Percentiles rank a stretch among this genome's conserved stretches.
Evolutionary conservation across 2,888 invertebrate species (phyloP).

Genomic region (Willowsia nigromaculata): DNA sequence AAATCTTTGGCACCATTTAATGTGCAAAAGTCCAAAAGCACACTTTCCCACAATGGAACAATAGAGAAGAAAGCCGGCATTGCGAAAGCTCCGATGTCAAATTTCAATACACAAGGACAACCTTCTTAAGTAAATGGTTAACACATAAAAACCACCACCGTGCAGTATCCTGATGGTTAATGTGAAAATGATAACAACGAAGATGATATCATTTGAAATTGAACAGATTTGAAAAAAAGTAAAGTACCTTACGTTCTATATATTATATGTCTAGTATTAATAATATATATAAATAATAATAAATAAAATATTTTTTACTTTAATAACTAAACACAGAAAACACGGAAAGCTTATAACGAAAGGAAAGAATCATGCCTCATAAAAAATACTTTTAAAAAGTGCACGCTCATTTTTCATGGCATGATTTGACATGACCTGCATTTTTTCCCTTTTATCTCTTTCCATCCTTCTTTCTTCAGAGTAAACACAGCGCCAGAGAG

Average conservation of each 20-base stretch:
- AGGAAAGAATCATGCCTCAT: constrained; percentile 49
- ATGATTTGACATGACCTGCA: constrained; percentile 66
- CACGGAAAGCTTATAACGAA: not conserved
- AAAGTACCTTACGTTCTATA: not conserved
- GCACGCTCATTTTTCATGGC: constrained; percentile 60
- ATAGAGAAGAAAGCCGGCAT: not conserved
- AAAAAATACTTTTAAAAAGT: constrained; percentile 41
- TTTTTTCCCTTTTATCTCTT: constrained; percentile 33
- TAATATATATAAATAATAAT: not conserved
- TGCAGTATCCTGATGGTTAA: not conserved
- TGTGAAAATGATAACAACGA: not conserved
- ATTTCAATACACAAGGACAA: not conserved
- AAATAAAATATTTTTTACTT: not conserved
- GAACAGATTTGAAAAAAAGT: not conserved
- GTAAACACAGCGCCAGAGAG: not conserved
- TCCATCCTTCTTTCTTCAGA: constrained; percentile 20
- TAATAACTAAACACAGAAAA: not conserved
- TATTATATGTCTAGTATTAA: not conserved
- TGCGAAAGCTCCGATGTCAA: not conserved
- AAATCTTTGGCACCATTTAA: no score
- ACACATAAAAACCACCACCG: not conserved
- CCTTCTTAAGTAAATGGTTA: not conserved
- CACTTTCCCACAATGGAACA: not conserved
- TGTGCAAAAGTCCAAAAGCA: not conserved
- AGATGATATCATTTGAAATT: not conserved